Conservation (phyloP, 2,888 invertebrate genomes). For the Labia minor region DNA sequence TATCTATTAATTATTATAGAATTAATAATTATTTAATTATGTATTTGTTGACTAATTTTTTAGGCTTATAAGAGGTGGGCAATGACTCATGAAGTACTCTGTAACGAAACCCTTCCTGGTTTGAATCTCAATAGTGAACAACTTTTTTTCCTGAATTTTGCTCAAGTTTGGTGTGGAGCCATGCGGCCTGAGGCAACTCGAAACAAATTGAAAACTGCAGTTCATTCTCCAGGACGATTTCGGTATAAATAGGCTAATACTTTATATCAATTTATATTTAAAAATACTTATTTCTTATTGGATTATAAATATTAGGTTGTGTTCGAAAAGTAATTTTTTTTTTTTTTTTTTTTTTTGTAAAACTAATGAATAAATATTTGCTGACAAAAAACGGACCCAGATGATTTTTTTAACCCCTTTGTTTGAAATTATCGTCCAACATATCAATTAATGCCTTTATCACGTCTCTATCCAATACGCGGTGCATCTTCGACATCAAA, state of each 20-base stretch:
- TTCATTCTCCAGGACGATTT: conserved; percentile 73
- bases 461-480: too few species aligned
- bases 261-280: neutral
- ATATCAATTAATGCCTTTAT: too few species aligned
- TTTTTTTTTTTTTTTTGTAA: too few species aligned
- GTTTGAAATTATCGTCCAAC: too few species aligned
- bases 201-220: conserved; percentile 69
- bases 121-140: conserved; percentile 67
- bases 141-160: conserved; percentile 83
- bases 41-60: too few species aligned
- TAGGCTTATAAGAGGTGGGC: conserved; percentile 75
- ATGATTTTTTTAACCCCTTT: too few species aligned
- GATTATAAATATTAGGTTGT: neutral
- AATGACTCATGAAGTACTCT: conserved; percentile 43
- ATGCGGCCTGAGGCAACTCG: conserved; percentile 70
- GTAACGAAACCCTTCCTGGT: conserved; percentile 55
- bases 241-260: conserved; percentile 36
- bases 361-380: too few species aligned
- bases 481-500: too few species aligned
- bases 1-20: too few species aligned
- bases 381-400: too few species aligned
- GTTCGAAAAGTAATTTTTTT: conserved; percentile 20
- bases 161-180: conserved; percentile 75
- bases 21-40: too few species aligned
- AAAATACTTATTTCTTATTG: neutral